phyloP scores from a whole-genome alignment of 2,113 vertebrate genomes.

The Plectropomus leopardus region DNA sequence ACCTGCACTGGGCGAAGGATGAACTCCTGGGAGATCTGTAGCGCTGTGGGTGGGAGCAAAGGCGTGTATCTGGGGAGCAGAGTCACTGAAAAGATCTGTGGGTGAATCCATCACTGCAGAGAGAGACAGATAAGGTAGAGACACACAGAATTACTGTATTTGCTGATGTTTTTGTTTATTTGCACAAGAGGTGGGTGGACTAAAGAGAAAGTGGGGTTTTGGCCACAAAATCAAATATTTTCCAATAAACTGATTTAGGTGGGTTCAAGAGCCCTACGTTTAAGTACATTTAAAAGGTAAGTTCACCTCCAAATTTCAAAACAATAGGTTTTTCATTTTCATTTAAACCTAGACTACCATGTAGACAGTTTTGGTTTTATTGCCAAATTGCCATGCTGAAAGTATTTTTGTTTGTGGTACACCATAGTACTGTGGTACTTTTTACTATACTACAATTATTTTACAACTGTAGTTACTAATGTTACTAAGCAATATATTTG shows the following conservation, averaged over 20 bases:
- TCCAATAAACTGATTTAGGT: neutral
- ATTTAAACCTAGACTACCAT: too few species aligned
- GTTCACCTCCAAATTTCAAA: too few species aligned
- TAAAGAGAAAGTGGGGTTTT: neutral
- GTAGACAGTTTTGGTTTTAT: too few species aligned
- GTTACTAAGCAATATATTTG: too few species aligned
- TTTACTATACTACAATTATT: too few species aligned
- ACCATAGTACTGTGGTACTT: too few species aligned
- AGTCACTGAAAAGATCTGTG: slow-evolving; percentile 80
- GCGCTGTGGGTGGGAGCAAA: slow-evolving; percentile 76
- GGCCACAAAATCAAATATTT: neutral
- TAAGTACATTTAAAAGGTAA: too few species aligned
- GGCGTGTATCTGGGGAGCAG: slow-evolving; percentile 67
- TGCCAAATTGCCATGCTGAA: too few species aligned
- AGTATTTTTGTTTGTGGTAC: too few species aligned
- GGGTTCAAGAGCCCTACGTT: too few species aligned
- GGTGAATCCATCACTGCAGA: slow-evolving; percentile 83
- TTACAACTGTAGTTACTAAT: too few species aligned
- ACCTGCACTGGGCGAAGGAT: slow-evolving; percentile 50
- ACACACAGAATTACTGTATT: neutral
- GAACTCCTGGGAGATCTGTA: slow-evolving; percentile 62
- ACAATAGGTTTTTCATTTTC: too few species aligned
- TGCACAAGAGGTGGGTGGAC: neutral
- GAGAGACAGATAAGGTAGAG: slow-evolving; percentile 3
- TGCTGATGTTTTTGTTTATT: neutral